Percentiles rank a stretch among this genome's conserved stretches.
Conservation (phyloP, 2,888 invertebrate genomes). For the Autographa pulchrina region DNA sequence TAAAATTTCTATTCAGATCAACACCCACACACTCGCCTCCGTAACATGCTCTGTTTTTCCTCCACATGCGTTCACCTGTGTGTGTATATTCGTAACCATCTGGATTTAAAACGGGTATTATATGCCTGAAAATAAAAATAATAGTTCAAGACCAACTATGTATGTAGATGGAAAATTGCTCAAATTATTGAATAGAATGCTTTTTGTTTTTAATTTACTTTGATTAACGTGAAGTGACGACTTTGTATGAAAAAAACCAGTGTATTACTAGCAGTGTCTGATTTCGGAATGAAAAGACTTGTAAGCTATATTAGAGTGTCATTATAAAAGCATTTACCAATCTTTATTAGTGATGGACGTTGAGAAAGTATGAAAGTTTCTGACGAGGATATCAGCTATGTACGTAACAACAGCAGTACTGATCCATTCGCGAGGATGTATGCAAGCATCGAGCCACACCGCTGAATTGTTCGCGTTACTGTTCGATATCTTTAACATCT, state of each 20-base stretch:
- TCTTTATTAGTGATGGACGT: constrained; percentile 93
- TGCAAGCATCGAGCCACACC: constrained; percentile 94
- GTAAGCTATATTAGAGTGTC: no score
- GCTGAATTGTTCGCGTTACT: constrained; percentile 91
- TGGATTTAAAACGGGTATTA: constrained; percentile 94
- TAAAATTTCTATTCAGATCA: constrained; percentile 96
- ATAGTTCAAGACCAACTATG: not conserved
- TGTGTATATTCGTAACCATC: constrained; percentile 97
- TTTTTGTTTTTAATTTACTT: no score
- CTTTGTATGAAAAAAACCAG: no score
- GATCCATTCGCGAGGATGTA: constrained; percentile 97
- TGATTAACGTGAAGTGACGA: no score
- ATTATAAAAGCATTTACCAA: constrained; percentile 90
- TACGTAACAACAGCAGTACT: constrained; percentile 94
- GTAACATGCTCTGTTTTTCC: constrained; percentile 92
- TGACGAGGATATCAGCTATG: constrained; percentile 92
- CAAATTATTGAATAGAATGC: no score
- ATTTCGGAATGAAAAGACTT: no score
- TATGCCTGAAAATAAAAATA: constrained; percentile 82
- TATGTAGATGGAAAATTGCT: no score
- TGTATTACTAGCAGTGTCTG: no score
- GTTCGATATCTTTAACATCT: constrained; percentile 92
- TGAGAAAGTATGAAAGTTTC: constrained; percentile 91
- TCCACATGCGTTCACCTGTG: constrained; percentile 94
- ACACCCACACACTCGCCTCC: constrained; percentile 92